These are phyloP conservation scores for Dendrocincla fuliginosa DNA, from an alignment of 2,797 vertebrate species.

Conservation along the genomic window DNA sequence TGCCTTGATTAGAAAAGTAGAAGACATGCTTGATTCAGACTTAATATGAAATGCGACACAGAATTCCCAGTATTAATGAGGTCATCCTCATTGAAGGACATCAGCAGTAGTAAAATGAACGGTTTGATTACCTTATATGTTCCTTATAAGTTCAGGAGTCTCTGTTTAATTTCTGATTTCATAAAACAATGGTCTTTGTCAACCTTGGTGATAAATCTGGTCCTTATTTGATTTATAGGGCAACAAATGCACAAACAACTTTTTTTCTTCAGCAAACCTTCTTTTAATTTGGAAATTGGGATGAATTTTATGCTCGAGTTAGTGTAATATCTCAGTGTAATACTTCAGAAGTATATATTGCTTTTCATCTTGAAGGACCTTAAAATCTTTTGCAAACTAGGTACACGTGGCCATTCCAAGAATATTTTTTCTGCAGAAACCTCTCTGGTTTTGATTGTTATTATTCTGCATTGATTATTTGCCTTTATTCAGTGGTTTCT, in stretches of 20 bases:
- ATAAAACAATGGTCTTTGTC: neutral
- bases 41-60: neutral
- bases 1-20: neutral
- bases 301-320: neutral
- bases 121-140: neutral
- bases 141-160: neutral
- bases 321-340: neutral
- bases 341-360: neutral
- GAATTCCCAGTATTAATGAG: neutral
- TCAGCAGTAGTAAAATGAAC: neutral
- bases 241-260: neutral
- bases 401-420: neutral
- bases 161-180: neutral
- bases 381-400: neutral
- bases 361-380: neutral
- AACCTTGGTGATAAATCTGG: neutral
- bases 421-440: neutral
- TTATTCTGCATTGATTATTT: neutral
- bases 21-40: neutral
- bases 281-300: neutral
- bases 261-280: neutral
- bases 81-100: neutral
- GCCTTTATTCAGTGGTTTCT: neutral
- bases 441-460: neutral
- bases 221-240: neutral